A percentile compares a stretch with the other conserved stretches of the same genome.
Conservation (phyloP, 2,888 invertebrate genomes). For the Cotesia congregata region DNA sequence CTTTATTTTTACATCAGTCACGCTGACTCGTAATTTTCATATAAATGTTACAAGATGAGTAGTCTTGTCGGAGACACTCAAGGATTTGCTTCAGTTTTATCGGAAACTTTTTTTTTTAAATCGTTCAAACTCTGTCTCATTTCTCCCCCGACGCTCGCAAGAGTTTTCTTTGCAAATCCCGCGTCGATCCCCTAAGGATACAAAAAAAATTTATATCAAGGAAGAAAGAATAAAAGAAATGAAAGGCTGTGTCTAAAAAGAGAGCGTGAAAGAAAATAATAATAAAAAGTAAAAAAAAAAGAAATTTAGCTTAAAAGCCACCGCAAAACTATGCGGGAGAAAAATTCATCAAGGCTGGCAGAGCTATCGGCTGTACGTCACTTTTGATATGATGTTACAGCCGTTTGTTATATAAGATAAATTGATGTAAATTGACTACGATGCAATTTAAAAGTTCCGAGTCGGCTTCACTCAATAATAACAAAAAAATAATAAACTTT, state of each 20-base stretch:
- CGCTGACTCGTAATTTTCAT: not conserved
- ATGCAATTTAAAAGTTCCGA: slow-evolving; percentile 25
- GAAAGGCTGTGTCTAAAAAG: not conserved
- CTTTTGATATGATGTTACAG: slow-evolving; percentile 5
- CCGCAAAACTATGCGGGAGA: not conserved
- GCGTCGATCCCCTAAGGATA: not conserved
- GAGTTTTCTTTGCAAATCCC: not conserved
- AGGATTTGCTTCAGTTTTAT: not conserved
- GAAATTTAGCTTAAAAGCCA: not conserved
- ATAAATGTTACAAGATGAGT: slow-evolving; percentile 4
- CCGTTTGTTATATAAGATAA: not conserved
- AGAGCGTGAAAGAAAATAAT: not conserved
- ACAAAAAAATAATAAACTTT: slow-evolving; percentile 1
- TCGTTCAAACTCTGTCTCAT: not conserved
- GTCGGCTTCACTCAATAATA: slow-evolving; percentile 3
- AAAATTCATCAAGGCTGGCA: not conserved
- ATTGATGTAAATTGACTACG: slow-evolving; percentile 7
- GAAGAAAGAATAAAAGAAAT: not conserved
- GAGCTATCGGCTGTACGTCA: slow-evolving; percentile 10
- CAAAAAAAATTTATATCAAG: not conserved
- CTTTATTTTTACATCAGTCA: not conserved
- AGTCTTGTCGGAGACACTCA: not conserved
- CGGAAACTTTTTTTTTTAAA: not conserved
- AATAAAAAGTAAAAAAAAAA: not conserved
- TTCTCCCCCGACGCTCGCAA: not conserved